phyloP scores from a whole-genome alignment of 2,113 vertebrate genomes.

The rabbit (Oryctolagus cuniculus) region DNA sequence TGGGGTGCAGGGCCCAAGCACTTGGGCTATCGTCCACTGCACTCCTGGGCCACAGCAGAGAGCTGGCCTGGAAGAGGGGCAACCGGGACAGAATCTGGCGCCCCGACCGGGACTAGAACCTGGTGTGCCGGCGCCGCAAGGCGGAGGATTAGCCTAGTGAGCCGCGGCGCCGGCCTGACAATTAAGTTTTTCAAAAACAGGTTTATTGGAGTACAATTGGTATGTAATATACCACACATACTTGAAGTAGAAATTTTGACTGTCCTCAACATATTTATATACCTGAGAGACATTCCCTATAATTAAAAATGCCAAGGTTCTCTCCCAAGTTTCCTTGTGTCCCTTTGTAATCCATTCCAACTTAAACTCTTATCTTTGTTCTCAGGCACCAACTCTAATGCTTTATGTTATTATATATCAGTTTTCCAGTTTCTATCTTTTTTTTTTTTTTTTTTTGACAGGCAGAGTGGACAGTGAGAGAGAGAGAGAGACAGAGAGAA shows the following conservation, averaged over 20 bases:
- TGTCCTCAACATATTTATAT: not conserved
- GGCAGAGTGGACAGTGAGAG: no score
- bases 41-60: no score
- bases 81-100: no score
- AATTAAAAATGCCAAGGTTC: not conserved
- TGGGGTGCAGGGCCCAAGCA: no score
- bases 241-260: slow-evolving; percentile 16
- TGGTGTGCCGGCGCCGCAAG: no score
- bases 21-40: no score
- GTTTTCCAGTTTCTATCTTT: not conserved
- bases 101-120: no score
- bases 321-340: not conserved
- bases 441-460: no score
- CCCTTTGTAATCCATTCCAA: not conserved
- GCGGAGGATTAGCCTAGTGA: no score
- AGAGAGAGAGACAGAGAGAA: no score
- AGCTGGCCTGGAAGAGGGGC: no score
- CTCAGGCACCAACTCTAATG: not conserved
- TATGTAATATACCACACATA: not conserved
- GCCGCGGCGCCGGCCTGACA: no score
- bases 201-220: not conserved
- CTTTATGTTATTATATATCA: not conserved
- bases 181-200: not conserved
- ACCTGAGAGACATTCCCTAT: not conserved
- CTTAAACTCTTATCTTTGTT: not conserved